Conservation (phyloP, 1,140 invertebrate genomes). For the Formica selysi region DNA sequence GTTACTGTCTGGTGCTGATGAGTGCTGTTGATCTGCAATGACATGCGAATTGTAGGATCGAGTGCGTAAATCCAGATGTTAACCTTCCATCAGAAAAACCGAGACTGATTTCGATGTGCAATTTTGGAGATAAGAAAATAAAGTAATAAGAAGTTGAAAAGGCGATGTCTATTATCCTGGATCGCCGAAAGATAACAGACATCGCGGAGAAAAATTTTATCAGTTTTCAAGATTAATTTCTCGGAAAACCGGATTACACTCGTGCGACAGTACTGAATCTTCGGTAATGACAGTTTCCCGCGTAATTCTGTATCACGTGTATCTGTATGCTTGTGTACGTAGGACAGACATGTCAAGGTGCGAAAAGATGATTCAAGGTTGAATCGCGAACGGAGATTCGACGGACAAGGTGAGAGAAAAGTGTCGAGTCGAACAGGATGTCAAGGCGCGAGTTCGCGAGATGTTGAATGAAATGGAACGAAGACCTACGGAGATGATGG, state of each 20-base stretch:
- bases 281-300: not conserved
- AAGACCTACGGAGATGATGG: slow-evolving; percentile 50
- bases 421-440: slow-evolving; percentile 35
- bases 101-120: not conserved
- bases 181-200: not conserved
- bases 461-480: slow-evolving; percentile 35
- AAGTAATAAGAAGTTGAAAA: not conserved
- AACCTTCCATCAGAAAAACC: slow-evolving; percentile 2
- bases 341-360: not conserved
- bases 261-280: not conserved
- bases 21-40: slow-evolving; percentile 87
- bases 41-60: slow-evolving; percentile 40
- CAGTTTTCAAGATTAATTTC: slow-evolving; percentile 18
- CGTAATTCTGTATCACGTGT: slow-evolving; percentile 17
- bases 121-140: not conserved
- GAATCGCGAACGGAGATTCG: slow-evolving; percentile 17
- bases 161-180: not conserved
- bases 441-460: slow-evolving; percentile 28
- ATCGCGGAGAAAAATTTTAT: not conserved
- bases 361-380: slow-evolving; percentile 24
- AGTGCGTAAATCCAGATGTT: not conserved
- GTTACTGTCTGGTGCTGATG: slow-evolving; percentile 88
- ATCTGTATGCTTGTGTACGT: not conserved
- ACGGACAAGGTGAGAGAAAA: slow-evolving; percentile 35
- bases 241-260: slow-evolving; percentile 8